Base-by-base conservation (phyloP, 2,113 vertebrate genomes). In the Leptodactylus fuscus region DNA sequence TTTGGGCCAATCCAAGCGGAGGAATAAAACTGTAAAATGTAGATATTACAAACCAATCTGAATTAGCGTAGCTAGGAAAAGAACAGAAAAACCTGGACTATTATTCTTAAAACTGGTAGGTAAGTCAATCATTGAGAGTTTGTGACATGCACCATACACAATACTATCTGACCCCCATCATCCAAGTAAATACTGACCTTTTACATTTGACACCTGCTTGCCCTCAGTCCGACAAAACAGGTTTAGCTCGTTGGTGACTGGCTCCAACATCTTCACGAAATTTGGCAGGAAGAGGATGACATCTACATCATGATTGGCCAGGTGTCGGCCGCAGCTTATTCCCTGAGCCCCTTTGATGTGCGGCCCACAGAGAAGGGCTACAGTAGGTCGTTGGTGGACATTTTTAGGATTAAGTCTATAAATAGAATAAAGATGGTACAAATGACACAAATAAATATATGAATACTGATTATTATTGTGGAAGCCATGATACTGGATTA, bases 341-440 rank as follows among this genome's bases (percentile, higher is more conserved):
- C 98, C 98, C 91, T 99, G 98, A n/a, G 98, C 97, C 5, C 98
- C 98, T 88, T 98, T 97, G 76, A 98, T 95, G 0, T 99, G 98
- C 8, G 98, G 98, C 4, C 98, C 98, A 4, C 98, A 99, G 0
- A 99, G 90, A 86, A 99, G 89, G 2, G 97, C 97, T 22, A 99
- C 98, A 0, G 96, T 97, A 48, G 98, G 98, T 55, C 96, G 94
- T 92, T 99, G 98, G 87, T 99, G 98, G 67, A 99, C 94, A 9
- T 99, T 99, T 88, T 99, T 99, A 0, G 98, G 98, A 69, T 98
- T 99, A 87, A 99, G 92, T 90, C 98, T 99, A 85, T 0, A 91
- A 90, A 27, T 36, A 70, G 5, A 82, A 65, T 29, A 36, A n/a
- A 71, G 34, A 48, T 27, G n/a, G n/a, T n/a, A 44, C 38, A 65